These are phyloP conservation scores for Thryonomys swinderianus DNA, from an alignment of 2,113 vertebrate genomes.

Conservation along the genomic window DNA sequence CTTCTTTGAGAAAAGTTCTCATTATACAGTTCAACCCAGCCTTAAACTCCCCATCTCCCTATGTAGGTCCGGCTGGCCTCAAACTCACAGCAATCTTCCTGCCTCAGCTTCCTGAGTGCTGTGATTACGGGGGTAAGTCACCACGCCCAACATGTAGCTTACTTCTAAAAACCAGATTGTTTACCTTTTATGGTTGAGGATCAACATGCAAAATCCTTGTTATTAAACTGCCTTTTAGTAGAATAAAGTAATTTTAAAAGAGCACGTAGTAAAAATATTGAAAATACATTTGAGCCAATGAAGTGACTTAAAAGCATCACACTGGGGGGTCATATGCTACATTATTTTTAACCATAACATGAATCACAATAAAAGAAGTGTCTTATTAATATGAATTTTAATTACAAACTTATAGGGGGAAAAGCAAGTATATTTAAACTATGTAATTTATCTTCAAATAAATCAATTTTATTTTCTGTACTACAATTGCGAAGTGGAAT, in stretches of 20 bases:
- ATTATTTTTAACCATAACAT: background rate
- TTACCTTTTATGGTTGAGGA: conserved; percentile 34
- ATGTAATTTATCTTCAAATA: background rate
- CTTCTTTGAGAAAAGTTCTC: no score
- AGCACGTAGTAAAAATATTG: conserved; percentile 30
- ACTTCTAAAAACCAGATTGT: conserved; percentile 43
- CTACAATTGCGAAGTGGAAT: background rate
- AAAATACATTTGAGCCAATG: background rate
- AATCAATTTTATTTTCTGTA: background rate
- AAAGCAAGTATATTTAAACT: background rate
- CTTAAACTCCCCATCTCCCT: no score
- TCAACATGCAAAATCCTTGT: background rate
- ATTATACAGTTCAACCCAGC: no score
- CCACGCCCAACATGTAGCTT: background rate
- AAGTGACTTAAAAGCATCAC: background rate
- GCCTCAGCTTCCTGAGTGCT: no score
- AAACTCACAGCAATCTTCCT: no score
- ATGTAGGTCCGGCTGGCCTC: no score
- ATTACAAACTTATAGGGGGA: background rate
- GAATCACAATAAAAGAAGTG: background rate
- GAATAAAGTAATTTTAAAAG: background rate
- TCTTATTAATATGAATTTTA: conserved; percentile 37
- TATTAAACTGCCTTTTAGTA: conserved; percentile 49
- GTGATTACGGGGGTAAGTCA: no score
- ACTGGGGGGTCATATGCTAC: background rate